Conservation (phyloP, 1,140 invertebrate genomes). For the Temnothorax nylanderi region DNA sequence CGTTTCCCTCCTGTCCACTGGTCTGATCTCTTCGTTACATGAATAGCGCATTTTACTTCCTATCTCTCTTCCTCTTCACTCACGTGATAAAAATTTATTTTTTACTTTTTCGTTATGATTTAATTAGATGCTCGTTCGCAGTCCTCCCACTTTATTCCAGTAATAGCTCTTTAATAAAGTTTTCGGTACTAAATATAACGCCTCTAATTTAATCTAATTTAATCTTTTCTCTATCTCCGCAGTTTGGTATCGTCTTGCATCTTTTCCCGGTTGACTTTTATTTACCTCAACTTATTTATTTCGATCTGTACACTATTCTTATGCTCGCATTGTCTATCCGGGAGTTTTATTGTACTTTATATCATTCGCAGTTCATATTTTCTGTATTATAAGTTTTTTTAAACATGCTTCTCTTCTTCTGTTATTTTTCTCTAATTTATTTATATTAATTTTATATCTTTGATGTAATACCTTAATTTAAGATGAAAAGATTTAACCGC, state of each 20-base stretch:
- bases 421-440: neutral
- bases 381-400: neutral
- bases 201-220: neutral
- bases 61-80: neutral
- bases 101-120: conserved; percentile 25
- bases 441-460: neutral
- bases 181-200: neutral
- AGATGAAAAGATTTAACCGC: neutral
- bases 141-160: neutral
- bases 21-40: conserved; percentile 35
- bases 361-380: neutral
- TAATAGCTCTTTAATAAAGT: neutral
- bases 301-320: neutral
- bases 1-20: conserved; percentile 12
- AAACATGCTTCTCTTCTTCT: neutral
- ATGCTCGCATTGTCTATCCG: neutral
- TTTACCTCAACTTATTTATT: neutral
- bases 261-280: neutral
- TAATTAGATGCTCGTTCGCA: neutral
- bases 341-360: neutral
- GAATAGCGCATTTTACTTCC: conserved; percentile 8
- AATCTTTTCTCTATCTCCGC: neutral
- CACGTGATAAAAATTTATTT: neutral
- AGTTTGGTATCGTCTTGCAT: neutral
- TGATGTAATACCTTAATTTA: neutral